Evolutionary conservation across 2,888 invertebrate species (phyloP).

Genomic region (Lochmaea crataegi): DNA sequence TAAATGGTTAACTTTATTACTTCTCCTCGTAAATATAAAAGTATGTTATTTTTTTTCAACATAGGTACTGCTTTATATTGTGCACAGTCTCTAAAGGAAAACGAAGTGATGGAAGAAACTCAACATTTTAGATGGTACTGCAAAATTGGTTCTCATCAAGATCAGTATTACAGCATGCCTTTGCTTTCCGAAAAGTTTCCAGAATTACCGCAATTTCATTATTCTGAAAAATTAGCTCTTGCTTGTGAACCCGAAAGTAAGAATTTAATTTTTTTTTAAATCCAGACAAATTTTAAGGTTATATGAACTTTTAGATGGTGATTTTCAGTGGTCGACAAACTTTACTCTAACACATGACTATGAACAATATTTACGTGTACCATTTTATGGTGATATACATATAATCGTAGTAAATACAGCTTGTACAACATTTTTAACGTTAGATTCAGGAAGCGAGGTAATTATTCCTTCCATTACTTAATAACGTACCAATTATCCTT

Average conservation of each 20-base stretch:
- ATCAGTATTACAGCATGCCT: slow-evolving; percentile 80
- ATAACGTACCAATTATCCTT: neutral
- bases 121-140: slow-evolving; percentile 74
- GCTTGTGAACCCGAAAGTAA: slow-evolving; percentile 49
- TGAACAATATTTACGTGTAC: slow-evolving; percentile 72
- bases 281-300: neutral
- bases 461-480: slow-evolving; percentile 15
- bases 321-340: slow-evolving; percentile 66
- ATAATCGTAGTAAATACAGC: slow-evolving; percentile 67
- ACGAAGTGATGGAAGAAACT: slow-evolving; percentile 48
- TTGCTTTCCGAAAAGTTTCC: slow-evolving; percentile 74
- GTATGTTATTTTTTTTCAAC: neutral
- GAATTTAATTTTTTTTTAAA: neutral
- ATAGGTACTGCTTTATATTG: slow-evolving; percentile 65
- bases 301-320: slow-evolving; percentile 33
- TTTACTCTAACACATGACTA: slow-evolving; percentile 66
- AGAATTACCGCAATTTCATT: slow-evolving; percentile 66
- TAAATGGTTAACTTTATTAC: too few species aligned
- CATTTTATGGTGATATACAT: slow-evolving; percentile 71
- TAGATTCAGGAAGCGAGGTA: slow-evolving; percentile 73
- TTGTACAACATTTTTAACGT: slow-evolving; percentile 67
- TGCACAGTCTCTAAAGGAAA: slow-evolving; percentile 70
- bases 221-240: slow-evolving; percentile 59
- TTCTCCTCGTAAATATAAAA: too few species aligned
- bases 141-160: slow-evolving; percentile 68